Evolutionary conservation across 2,113 vertebrate species (phyloP), one percentile per base, ranked within the genome.

Genomic region (Pseudopodoces humilis): DNA sequence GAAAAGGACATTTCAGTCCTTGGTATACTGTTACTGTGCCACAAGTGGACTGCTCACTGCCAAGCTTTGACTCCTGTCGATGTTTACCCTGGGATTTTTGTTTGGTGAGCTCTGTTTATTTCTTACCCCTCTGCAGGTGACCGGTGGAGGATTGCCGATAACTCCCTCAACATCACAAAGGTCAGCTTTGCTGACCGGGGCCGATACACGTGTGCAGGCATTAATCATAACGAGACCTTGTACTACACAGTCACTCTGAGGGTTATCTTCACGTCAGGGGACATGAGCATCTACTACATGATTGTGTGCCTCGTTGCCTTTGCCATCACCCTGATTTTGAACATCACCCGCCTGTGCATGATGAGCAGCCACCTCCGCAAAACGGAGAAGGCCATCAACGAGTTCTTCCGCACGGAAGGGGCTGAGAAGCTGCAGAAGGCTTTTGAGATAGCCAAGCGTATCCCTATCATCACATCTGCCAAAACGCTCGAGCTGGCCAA

Each of bases 351-450:
- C 7, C 97, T 99, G 77, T 99, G 99, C 96, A 99, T 99, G 99
- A 98, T 99, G 98, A 98, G 98, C 98, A 99, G 98, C 88, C 99
- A 99, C 97, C 98, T 99, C 47, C 99, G 98, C 91, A 98, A 99
- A 93, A 99, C 98, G 0, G 99, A 99, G 97, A 98, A 97, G 49
- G 99, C 99, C 86, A 99, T 99, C 98, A 99, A 99, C 12, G 99
- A 99, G 30, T 99, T 99, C 97, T 99, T 99, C 97, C 97, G 98
- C 67, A 99, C 98, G 0, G 99, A 99, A 79, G 99, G 99, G 10
- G 98, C 98, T 0, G 99, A 99, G 97, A 99, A 99, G 94, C 98
- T 99, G 50, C 99, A 99, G 97, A 99, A 98, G 77, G 99, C 99
- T 7, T 98, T 99, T 19, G 99, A 99, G 97, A 98, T 99, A 7